These are phyloP conservation scores for Archilochus colubris DNA, from an alignment of 2,113 vertebrate species.

Conservation along the genomic window DNA sequence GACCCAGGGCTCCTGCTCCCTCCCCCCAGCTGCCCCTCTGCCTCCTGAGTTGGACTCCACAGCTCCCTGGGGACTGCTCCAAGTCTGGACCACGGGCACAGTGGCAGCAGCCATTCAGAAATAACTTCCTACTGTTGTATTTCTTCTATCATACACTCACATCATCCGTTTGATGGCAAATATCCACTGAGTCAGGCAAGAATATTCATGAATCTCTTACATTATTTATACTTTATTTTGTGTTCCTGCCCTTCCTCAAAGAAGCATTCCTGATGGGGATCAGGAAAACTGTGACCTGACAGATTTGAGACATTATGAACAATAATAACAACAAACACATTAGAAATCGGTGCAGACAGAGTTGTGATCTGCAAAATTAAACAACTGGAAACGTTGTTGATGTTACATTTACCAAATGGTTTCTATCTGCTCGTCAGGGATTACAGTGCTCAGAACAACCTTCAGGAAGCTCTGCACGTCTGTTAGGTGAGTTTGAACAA, in stretches of 20 bases:
- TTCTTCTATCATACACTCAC: rapidly evolving
- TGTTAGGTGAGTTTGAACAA: rapidly evolving
- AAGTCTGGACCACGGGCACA: not conserved
- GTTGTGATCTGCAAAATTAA: not conserved
- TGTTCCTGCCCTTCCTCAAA: not conserved
- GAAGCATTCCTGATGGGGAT: not conserved
- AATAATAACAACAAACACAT: not conserved
- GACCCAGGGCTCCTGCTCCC: not conserved
- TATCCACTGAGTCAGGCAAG: not conserved
- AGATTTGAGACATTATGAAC: not conserved
- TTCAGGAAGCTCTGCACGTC: rapidly evolving
- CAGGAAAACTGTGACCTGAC: not conserved
- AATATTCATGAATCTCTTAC: not conserved
- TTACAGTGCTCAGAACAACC: rapidly evolving
- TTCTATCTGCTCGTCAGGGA: not conserved
- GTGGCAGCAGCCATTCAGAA: rapidly evolving
- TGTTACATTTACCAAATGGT: not conserved
- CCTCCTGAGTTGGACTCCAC: rapidly evolving
- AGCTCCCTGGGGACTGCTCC: rapidly evolving
- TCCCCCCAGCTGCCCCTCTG: not conserved
- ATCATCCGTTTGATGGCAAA: not conserved
- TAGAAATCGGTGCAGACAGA: rapidly evolving
- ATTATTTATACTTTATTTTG: not conserved
- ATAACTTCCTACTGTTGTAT: not conserved
- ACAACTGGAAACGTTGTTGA: rapidly evolving